Conservation (phyloP, 2,888 invertebrate genomes). For the Ochropacha duplaris region DNA sequence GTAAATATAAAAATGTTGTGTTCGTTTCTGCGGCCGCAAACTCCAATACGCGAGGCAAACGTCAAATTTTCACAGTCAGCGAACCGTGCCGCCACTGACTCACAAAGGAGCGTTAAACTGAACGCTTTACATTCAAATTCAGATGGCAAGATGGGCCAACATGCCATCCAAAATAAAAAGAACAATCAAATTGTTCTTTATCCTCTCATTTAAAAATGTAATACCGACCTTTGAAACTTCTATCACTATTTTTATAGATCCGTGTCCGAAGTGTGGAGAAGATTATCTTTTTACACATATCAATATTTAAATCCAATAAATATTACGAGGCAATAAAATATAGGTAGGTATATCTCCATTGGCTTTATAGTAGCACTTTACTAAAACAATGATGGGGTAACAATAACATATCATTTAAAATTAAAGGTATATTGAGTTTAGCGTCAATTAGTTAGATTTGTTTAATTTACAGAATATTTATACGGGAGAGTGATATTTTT, state of each 20-base stretch:
- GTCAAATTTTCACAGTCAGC: conserved; percentile 74
- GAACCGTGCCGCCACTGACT: conserved; percentile 67
- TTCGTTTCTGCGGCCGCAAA: conserved; percentile 29
- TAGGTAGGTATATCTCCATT: too few relatives aligned
- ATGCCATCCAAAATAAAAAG: conserved; percentile 2
- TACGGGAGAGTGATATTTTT: conserved; percentile 52
- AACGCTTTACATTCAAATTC: conserved; percentile 58
- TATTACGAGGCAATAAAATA: too few relatives aligned
- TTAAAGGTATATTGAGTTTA: neutral
- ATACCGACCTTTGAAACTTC: too few relatives aligned
- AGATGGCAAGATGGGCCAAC: conserved; percentile 32
- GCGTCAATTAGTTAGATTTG: conserved; percentile 39
- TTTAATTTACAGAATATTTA: conserved; percentile 31
- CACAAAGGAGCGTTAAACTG: conserved; percentile 68
- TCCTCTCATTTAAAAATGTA: neutral
- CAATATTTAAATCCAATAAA: too few relatives aligned
- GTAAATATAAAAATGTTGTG: conserved; percentile 16
- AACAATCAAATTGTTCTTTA: neutral
- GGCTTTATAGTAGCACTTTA: too few relatives aligned
- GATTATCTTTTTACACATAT: too few relatives aligned
- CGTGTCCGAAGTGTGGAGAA: too few relatives aligned
- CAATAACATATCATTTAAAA: neutral
- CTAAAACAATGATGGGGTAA: too few relatives aligned
- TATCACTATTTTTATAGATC: too few relatives aligned
- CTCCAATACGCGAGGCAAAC: conserved; percentile 44